phyloP scores from a whole-genome alignment of 1,140 invertebrate species.

The Sarcophaga bullata region DNA sequence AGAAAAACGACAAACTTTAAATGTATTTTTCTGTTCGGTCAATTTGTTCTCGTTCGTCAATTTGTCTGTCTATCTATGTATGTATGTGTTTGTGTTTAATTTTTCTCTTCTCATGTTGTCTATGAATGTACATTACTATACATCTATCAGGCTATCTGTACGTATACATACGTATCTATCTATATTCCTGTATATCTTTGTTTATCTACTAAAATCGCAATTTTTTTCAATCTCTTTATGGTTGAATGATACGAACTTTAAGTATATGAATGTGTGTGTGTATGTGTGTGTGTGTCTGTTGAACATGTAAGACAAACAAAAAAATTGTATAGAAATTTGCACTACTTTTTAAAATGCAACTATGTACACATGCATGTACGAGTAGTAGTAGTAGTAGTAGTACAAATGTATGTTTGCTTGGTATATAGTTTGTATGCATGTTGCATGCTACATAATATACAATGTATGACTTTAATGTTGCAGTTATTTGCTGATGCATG shows the following conservation, averaged over 20 bases:
- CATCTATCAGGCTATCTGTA: too few species aligned
- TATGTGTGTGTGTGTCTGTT: background rate
- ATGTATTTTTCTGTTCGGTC: background rate
- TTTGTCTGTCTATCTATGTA: background rate
- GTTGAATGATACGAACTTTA: background rate
- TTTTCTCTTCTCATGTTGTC: too few species aligned
- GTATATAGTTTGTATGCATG: too few species aligned
- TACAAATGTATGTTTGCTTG: too few species aligned
- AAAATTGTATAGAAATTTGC: constrained; percentile 3
- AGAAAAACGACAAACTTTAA: background rate
- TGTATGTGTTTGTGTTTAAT: too few species aligned
- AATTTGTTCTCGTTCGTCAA: background rate
- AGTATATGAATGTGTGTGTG: background rate
- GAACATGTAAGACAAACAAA: background rate
- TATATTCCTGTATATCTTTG: too few species aligned
- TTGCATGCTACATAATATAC: too few species aligned
- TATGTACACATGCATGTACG: background rate
- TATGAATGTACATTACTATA: too few species aligned
- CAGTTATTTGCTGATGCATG: background rate
- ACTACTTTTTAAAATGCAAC: constrained; percentile 21
- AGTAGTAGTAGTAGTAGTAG: too few species aligned
- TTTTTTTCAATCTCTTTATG: background rate
- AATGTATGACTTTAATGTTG: constrained; percentile 6
- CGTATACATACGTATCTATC: too few species aligned
- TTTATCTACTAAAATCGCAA: background rate